Percentiles rank a stretch among this genome's conserved stretches.
Conservation (phyloP, 2,113 vertebrate species). For the Halcyon senegalensis region DNA sequence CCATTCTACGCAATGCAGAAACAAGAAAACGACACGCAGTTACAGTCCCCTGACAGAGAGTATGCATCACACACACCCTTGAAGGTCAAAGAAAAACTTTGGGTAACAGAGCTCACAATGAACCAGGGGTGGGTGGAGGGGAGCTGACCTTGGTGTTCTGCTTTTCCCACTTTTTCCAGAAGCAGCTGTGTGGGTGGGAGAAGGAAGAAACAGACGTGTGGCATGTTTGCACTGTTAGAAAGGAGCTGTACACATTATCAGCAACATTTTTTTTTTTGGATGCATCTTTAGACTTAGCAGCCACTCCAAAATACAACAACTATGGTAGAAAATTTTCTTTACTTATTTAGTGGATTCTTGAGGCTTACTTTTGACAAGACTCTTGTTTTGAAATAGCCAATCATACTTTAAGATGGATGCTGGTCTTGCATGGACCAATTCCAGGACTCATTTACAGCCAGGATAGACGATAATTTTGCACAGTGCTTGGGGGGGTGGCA, state of each 20-base stretch:
- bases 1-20: not conserved
- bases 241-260: not conserved
- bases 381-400: not conserved
- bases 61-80: not conserved
- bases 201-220: not conserved
- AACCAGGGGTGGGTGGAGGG: rapidly evolving
- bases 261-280: not conserved
- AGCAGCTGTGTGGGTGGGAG: not conserved
- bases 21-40: not conserved
- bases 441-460: not conserved
- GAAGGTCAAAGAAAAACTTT: not conserved
- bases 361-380: not conserved
- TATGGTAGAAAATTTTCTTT: not conserved
- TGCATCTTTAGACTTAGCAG: not conserved
- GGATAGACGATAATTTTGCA: not conserved
- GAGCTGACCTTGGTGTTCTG: not conserved
- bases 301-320: not conserved
- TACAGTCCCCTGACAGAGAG: not conserved
- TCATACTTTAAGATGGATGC: not conserved
- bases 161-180: not conserved
- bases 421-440: not conserved
- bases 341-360: not conserved
- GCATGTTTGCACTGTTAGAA: not conserved
- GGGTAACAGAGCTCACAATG: not conserved
- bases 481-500: not conserved